phyloP scores from a whole-genome alignment of 1,140 invertebrate genomes.

The Hermetia illucens region DNA sequence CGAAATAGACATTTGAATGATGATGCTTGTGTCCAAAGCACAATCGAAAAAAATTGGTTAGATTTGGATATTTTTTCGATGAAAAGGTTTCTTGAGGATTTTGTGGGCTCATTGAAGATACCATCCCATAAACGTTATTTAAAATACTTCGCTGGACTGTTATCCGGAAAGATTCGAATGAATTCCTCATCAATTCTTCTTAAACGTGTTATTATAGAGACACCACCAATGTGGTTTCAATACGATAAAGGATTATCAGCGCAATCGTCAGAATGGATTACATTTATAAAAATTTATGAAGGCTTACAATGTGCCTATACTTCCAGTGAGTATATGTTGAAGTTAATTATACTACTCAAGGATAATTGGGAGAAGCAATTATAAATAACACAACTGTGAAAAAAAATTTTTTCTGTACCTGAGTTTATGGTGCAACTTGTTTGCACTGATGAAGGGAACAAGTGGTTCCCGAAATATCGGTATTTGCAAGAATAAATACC shows the following conservation, averaged over 20 bases:
- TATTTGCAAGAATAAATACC: too few species aligned
- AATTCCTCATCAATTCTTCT: conserved; percentile 47
- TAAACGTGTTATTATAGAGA: conserved; percentile 11
- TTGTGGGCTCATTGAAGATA: conserved; percentile 47
- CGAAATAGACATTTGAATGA: conserved; percentile 4
- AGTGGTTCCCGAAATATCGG: too few species aligned
- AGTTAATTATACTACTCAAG: not conserved
- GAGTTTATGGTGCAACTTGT: not conserved
- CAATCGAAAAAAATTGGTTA: conserved; percentile 6
- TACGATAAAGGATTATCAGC: conserved; percentile 33
- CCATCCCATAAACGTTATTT: conserved; percentile 61
- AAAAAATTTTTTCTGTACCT: not conserved
- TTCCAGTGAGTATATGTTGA: conserved; percentile 25
- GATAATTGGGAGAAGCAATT: not conserved
- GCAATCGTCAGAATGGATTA: conserved; percentile 45
- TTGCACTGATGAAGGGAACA: too few species aligned
- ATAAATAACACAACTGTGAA: not conserved
- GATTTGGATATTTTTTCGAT: conserved; percentile 58
- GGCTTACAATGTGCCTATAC: conserved; percentile 58
- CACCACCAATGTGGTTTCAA: conserved; percentile 6
- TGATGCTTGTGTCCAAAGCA: conserved; percentile 4
- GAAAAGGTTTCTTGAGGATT: conserved; percentile 62
- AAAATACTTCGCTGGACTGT: conserved; percentile 50
- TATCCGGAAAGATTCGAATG: conserved; percentile 46
- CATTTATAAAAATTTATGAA: conserved; percentile 50